phyloP scores from a whole-genome alignment of 2,797 vertebrate species.

The Galago senegalensis region DNA sequence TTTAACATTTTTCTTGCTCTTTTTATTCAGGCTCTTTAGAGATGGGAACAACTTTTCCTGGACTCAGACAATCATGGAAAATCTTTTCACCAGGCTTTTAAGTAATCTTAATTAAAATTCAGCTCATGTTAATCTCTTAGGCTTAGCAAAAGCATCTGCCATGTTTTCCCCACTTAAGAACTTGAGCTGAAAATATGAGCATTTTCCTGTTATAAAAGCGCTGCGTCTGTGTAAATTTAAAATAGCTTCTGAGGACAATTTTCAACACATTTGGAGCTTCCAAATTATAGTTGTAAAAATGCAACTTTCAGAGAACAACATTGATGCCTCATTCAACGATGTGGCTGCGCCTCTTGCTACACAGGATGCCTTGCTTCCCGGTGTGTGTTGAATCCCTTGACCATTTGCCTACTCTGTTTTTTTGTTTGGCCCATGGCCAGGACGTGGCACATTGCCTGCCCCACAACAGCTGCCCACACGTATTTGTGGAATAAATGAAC shows the following conservation, averaged over 20 bases:
- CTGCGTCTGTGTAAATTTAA: constrained; percentile 77
- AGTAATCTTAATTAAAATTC: constrained; percentile 82
- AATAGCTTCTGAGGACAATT: constrained; percentile 80
- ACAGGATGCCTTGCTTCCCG: constrained; percentile 1
- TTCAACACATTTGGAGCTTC: constrained; percentile 75
- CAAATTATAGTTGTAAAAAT: constrained; percentile 79
- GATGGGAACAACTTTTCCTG: constrained; percentile 11
- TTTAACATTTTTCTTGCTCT: not conserved
- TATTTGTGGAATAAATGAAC: not conserved
- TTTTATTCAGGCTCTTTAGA: constrained; percentile 64
- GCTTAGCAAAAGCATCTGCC: constrained; percentile 75
- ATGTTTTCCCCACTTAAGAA: constrained; percentile 63
- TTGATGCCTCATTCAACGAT: constrained; percentile 54
- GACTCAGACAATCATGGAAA: not conserved
- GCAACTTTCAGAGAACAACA: constrained; percentile 77
- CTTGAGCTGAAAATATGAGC: constrained; percentile 81
- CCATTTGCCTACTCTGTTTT: not conserved
- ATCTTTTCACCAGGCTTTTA: constrained; percentile 60
- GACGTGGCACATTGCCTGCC: not conserved
- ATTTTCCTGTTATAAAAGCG: constrained; percentile 76
- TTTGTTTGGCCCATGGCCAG: not conserved
- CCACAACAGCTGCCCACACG: not conserved
- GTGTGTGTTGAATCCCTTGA: not conserved
- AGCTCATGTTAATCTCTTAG: constrained; percentile 55
- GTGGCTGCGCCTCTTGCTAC: not conserved